These are phyloP conservation scores for Mugil cephalus DNA, from an alignment of 2,113 vertebrate species.

Conservation along the genomic window DNA sequence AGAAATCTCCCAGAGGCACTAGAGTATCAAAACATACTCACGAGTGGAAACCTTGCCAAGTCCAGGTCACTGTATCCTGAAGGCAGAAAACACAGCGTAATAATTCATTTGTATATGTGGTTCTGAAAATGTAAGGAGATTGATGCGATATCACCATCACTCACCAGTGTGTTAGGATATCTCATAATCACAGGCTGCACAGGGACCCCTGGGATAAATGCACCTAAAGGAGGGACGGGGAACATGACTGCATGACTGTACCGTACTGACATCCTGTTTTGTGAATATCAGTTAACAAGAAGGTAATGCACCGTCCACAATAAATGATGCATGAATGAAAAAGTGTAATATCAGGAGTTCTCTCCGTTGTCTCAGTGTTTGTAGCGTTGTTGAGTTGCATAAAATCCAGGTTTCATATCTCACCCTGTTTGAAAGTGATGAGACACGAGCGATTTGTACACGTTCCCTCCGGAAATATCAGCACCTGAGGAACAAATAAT, in stretches of 20 bases:
- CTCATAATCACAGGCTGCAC: conserved; percentile 94
- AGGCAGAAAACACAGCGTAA: background rate
- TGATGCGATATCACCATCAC: conserved; percentile 35
- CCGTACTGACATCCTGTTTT: background rate
- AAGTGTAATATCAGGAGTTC: background rate
- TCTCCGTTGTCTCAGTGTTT: background rate
- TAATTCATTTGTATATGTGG: no score
- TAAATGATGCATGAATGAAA: background rate
- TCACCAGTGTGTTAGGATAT: conserved; percentile 94
- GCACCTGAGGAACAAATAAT: conserved; percentile 84
- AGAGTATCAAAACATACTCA: conserved; percentile 80
- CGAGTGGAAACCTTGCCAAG: conserved; percentile 95
- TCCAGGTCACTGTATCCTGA: conserved; percentile 98
- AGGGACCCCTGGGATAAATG: conserved; percentile 92
- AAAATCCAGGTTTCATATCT: background rate
- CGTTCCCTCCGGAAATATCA: conserved; percentile 98
- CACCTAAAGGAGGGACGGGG: conserved; percentile 80
- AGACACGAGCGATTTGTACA: conserved; percentile 98
- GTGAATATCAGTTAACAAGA: background rate
- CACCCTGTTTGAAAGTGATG: conserved; percentile 99
- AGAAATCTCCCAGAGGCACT: background rate
- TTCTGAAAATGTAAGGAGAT: no score
- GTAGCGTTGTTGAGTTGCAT: background rate
- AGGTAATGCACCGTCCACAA: background rate
- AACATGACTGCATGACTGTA: background rate